Evolutionary conservation across 2,113 vertebrate genomes (phyloP).

Genomic region (Psammodynastes pulverulentus): DNA sequence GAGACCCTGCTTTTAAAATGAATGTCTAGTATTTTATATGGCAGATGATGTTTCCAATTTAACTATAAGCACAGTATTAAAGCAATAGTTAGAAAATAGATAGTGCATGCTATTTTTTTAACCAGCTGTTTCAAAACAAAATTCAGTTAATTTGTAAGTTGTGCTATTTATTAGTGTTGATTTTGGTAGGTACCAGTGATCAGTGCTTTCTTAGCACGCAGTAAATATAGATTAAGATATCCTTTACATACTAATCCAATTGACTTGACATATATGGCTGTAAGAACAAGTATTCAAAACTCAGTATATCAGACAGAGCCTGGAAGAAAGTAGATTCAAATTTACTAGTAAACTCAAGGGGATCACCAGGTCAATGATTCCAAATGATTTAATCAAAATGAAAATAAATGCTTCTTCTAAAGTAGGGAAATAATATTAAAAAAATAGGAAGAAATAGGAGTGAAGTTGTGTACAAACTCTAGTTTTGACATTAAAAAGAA

Average conservation of each 20-base stretch:
- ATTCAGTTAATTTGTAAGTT: constrained; percentile 54
- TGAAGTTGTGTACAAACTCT: neutral
- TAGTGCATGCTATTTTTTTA: constrained; percentile 46
- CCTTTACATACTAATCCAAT: constrained; percentile 22
- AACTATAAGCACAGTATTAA: constrained; percentile 40
- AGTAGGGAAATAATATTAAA: neutral
- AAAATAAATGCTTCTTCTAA: neutral
- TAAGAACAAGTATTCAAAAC: constrained; percentile 50
- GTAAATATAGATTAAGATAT: constrained; percentile 50
- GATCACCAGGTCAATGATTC: neutral
- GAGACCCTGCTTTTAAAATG: constrained; percentile 13
- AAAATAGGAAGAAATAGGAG: neutral
- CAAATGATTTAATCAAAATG: neutral
- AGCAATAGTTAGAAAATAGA: constrained; percentile 51
- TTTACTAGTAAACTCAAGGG: neutral
- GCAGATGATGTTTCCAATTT: neutral
- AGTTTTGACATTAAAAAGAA: neutral
- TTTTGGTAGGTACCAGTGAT: constrained; percentile 30
- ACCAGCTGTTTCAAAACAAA: constrained; percentile 40
- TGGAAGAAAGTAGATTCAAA: neutral
- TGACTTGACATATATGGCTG: constrained; percentile 43
- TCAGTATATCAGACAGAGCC: constrained; percentile 20
- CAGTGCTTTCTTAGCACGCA: constrained; percentile 25
- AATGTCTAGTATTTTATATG: neutral
- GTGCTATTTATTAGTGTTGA: constrained; percentile 60